Conservation (phyloP, 1,140 invertebrate species). For the Pachypeltis micranthus region DNA sequence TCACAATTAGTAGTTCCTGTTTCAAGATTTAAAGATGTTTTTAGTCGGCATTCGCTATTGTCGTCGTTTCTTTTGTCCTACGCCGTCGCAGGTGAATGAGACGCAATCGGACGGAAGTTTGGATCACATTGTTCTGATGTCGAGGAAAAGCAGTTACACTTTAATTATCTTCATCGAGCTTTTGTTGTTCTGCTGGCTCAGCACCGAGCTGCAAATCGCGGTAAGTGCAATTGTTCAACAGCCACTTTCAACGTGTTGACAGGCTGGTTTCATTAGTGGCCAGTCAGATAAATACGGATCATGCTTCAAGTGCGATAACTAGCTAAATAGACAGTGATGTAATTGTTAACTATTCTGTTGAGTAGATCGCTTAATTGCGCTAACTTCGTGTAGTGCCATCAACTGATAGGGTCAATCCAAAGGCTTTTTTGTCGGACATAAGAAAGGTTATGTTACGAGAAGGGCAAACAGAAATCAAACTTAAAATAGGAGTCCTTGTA, state of each 20-base stretch:
- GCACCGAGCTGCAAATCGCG: background rate
- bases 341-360: background rate
- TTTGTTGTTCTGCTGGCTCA: slow-evolving; percentile 5
- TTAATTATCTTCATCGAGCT: slow-evolving; percentile 1
- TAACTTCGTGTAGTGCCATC: too few species aligned
- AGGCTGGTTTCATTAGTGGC: background rate
- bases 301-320: background rate
- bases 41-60: too few species aligned
- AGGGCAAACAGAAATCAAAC: too few species aligned
- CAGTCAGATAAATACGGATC: background rate
- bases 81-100: background rate
- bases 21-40: too few species aligned
- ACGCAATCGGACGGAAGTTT: background rate
- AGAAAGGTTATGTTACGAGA: too few species aligned
- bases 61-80: too few species aligned
- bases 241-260: background rate
- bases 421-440: too few species aligned
- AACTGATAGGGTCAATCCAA: too few species aligned
- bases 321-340: background rate
- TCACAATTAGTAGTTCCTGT: too few species aligned
- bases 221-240: background rate
- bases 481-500: too few species aligned
- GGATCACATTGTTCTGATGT: background rate
- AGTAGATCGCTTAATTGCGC: background rate
- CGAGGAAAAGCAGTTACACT: slow-evolving; percentile 5